Conservation (phyloP, 2,113 vertebrate species). For the Dasypus novemcinctus region DNA sequence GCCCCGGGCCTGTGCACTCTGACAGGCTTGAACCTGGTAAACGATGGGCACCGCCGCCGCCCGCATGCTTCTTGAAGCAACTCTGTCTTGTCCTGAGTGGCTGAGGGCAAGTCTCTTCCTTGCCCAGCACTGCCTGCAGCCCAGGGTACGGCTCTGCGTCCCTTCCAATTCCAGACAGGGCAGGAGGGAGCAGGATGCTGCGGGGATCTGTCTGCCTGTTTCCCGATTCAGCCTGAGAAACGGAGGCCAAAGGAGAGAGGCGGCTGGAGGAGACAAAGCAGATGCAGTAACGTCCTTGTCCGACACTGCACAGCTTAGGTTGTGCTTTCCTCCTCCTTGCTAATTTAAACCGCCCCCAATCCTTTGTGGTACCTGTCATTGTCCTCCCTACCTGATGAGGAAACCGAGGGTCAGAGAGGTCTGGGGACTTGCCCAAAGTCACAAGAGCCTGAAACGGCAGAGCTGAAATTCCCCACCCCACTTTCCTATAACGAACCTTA, state of each 20-base stretch:
- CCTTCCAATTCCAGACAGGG: background rate
- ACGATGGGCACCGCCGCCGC: fast-evolving
- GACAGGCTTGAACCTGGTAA: background rate
- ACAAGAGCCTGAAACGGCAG: background rate
- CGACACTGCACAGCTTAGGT: background rate
- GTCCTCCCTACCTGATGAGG: background rate
- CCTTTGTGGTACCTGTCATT: background rate
- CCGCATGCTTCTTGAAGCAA: background rate
- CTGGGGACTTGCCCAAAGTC: background rate
- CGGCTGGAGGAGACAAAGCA: conserved; percentile 79
- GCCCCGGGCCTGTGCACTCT: background rate
- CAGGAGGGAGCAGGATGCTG: background rate
- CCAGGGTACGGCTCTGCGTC: background rate
- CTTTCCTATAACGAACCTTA: background rate
- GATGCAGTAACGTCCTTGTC: too few species aligned
- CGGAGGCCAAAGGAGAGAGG: conserved; percentile 88
- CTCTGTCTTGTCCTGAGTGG: background rate
- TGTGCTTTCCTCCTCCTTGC: background rate
- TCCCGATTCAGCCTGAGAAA: background rate
- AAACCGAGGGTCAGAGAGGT: background rate
- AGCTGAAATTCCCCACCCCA: background rate
- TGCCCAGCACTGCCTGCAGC: background rate
- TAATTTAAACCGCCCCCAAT: background rate
- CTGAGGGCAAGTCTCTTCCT: background rate
- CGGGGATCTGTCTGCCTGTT: background rate